Evolutionary conservation across 2,888 invertebrate species (phyloP), one percentile per base, ranked within the genome.

Genomic region (Rosalia funebris): DNA sequence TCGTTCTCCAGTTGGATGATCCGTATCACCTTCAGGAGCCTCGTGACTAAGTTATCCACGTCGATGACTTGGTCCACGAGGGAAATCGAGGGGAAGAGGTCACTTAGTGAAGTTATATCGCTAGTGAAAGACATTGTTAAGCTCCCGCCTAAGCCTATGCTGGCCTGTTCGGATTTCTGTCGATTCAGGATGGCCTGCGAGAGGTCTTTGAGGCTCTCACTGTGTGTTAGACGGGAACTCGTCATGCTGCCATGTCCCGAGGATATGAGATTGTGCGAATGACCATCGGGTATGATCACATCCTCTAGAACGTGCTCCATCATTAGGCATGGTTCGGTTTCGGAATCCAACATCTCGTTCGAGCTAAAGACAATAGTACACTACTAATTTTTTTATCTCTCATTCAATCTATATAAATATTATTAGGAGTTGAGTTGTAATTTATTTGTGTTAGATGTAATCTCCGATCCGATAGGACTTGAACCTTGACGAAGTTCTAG

Each of bases 291-390:
- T 63, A 88, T 81, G 20, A 86, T 82, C 12, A 88, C 89, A 74
- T 89, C 88, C 77, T 89, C 89, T 61, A 87, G 72, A 19, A 88
- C 92, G 52, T 90, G 91, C 73, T 92, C 92, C 84, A 91, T 92
- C 86, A 92, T 91, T 15, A 92, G 83, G 71, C 91, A 91, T 0
- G 92, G 92, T 74, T 92, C 92, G 0, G 92, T 92, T 83, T 92
- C 92, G 0, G 91, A 92, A 79, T 92, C 92, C 32, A 92, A 83
- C 79, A 92, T 84, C 74, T 92, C 92, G 2, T 89, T 89, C 12
- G 91, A 91, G 81, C 91, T 91, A 44, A 14, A 57, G 55, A 54
- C 9, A 39, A 53, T 7, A 36, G 31, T 2, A 19, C 16, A 37
- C 12, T 12, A 12, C n/a, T 37, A 1, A 14, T 14, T 37, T 12